These are phyloP conservation scores for Cordilura impudica DNA, from an alignment of 2,888 invertebrate species.

Conservation along the genomic window DNA sequence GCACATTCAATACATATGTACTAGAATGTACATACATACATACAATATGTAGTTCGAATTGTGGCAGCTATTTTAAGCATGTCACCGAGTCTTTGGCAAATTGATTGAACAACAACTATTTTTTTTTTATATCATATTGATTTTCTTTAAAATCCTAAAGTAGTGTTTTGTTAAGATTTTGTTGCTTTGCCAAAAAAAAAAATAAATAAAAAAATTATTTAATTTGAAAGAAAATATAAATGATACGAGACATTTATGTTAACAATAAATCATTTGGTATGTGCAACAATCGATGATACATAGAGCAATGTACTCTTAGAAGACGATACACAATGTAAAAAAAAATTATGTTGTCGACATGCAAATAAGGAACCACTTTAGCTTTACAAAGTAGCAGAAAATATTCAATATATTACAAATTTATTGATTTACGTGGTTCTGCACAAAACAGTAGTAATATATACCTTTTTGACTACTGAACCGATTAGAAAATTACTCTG, in stretches of 20 bases:
- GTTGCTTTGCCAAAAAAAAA: slow-evolving; percentile 15
- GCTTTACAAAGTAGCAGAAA: no score
- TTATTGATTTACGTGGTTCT: no score
- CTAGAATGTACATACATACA: not conserved
- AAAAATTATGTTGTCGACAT: no score
- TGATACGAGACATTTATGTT: slow-evolving; percentile 10
- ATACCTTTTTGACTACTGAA: no score
- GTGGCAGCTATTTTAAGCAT: slow-evolving; percentile 62
- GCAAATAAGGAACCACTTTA: no score
- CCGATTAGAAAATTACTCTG: no score
- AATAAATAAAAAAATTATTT: not conserved
- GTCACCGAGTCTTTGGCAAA: slow-evolving; percentile 64
- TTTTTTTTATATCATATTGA: slow-evolving; percentile 8
- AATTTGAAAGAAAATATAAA: not conserved
- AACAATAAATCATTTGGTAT: slow-evolving; percentile 3
- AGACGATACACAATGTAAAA: no score
- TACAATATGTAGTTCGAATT: slow-evolving; percentile 22
- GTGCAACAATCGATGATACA: not conserved
- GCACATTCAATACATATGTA: slow-evolving; percentile 13
- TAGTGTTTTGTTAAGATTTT: not conserved
- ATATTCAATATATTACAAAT: no score
- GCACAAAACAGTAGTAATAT: no score
- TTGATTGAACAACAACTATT: slow-evolving; percentile 63
- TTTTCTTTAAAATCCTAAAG: slow-evolving; percentile 4
- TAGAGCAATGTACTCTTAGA: no score